phyloP scores from a whole-genome alignment of 1,140 invertebrate genomes.

The Orussus abietinus region DNA sequence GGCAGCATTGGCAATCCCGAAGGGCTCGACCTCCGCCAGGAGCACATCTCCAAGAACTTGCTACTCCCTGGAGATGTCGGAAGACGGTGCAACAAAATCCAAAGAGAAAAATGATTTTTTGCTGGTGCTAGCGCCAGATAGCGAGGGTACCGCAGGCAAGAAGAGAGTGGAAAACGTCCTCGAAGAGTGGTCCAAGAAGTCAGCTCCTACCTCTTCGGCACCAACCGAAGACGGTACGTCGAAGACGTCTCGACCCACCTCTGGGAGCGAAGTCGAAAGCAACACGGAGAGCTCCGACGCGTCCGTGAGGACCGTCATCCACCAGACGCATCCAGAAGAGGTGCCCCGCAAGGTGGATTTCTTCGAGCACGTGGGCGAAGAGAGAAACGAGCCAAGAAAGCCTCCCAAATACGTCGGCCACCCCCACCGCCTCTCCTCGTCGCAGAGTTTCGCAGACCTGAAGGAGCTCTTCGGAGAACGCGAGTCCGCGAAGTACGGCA shows the following conservation, averaged over 20 bases:
- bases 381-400: conserved; percentile 2
- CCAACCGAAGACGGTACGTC: conserved; percentile 34
- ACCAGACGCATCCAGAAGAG: conserved; percentile 52
- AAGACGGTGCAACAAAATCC: conserved; percentile 32
- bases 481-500: conserved; percentile 37
- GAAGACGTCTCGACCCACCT: conserved; percentile 36
- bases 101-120: conserved; percentile 51
- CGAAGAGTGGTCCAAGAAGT: conserved; percentile 49
- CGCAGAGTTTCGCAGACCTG: conserved; percentile 69
- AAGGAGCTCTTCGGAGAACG: conserved; percentile 76
- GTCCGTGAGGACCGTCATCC: conserved; percentile 64
- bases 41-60: conserved; percentile 53
- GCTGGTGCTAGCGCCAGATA: conserved; percentile 51
- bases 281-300: conserved; percentile 64
- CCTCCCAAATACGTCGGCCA: too few species aligned
- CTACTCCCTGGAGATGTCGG: conserved; percentile 54
- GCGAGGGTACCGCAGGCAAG: conserved; percentile 33
- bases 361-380: conserved; percentile 63
- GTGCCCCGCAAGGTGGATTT: conserved; percentile 73
- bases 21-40: conserved; percentile 22
- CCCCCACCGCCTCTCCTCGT: conserved; percentile 52
- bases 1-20: conserved; percentile 50
- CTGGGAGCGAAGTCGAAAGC: conserved; percentile 61
- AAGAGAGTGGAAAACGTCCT: conserved; percentile 49
- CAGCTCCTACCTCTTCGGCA: conserved; percentile 24